phyloP scores from a whole-genome alignment of 92 coral and sea anemone genomes.

The Epizoanthus ramosus region DNA sequence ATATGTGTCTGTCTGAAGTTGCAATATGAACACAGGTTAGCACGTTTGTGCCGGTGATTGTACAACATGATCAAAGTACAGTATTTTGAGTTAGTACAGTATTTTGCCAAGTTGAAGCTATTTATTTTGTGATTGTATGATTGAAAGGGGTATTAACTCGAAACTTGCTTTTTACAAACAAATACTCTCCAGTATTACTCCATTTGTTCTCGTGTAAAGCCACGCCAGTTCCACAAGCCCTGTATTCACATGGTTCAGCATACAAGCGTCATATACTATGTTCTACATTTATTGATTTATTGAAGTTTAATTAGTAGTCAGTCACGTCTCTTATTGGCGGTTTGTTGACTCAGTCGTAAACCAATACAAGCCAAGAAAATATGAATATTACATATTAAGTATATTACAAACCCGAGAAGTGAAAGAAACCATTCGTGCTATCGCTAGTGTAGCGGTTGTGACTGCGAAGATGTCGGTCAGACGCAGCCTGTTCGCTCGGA shows the following conservation, averaged over 20 bases:
- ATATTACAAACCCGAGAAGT: neutral
- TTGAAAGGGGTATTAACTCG: too few relatives aligned
- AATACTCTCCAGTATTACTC: neutral
- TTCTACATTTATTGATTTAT: constrained; percentile 7
- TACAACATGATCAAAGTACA: too few relatives aligned
- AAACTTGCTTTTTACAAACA: neutral
- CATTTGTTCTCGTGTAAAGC: neutral
- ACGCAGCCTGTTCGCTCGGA: constrained; percentile 34
- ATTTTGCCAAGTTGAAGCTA: too few relatives aligned
- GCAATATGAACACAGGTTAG: too few relatives aligned
- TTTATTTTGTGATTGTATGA: too few relatives aligned
- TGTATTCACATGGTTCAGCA: neutral
- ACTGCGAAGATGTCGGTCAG: constrained; percentile 1
- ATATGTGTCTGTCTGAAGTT: too few relatives aligned
- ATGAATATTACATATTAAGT: constrained; percentile 5
- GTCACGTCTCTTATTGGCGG: constrained; percentile 15
- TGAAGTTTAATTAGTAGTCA: constrained; percentile 5
- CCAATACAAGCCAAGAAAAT: neutral
- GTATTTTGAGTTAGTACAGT: too few relatives aligned
- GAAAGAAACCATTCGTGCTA: neutral
- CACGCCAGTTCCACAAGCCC: neutral
- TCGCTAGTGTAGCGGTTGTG: neutral
- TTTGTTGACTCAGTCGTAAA: constrained; percentile 24
- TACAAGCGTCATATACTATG: neutral
- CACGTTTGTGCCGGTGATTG: too few relatives aligned